Conservation (phyloP, 2,888 invertebrate species). For the Eristalis pertinax region DNA sequence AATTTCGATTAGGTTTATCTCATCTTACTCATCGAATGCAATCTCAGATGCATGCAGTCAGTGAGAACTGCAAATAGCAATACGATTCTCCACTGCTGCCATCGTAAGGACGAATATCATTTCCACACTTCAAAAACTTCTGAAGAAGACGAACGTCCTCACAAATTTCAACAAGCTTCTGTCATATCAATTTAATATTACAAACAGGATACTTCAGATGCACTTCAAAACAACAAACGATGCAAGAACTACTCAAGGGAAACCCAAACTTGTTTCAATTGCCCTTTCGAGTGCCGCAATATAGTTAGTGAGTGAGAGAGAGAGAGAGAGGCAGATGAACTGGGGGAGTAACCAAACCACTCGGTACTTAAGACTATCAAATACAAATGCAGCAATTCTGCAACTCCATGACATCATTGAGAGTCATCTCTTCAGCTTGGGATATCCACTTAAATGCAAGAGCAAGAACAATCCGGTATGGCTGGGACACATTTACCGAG, state of each 20-base stretch:
- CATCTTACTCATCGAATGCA: background rate
- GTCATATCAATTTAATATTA: conserved; percentile 22
- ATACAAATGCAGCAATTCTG: conserved; percentile 21
- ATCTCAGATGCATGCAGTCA: background rate
- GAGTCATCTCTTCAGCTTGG: conserved; percentile 1
- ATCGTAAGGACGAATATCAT: background rate
- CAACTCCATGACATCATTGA: background rate
- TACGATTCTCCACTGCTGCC: background rate
- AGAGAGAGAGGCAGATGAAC: background rate
- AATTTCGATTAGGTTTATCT: background rate
- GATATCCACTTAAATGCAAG: conserved; percentile 11
- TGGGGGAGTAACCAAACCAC: background rate
- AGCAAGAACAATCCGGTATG: background rate
- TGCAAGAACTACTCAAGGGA: conserved; percentile 7
- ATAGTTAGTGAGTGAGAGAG: background rate
- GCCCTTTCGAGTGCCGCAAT: conserved; percentile 11
- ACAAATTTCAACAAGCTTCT: conserved; percentile 19
- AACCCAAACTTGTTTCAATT: conserved; percentile 35
- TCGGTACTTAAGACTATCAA: conserved; percentile 32
- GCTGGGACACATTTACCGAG: background rate
- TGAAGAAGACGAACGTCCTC: background rate
- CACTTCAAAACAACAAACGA: conserved; percentile 24
- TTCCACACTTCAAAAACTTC: conserved; percentile 8
- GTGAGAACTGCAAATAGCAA: background rate
- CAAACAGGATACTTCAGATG: conserved; percentile 21